Evolutionary conservation across 2,888 invertebrate genomes (phyloP), one percentile per base, ranked within the genome.

Genomic region (Plebejus argus): DNA sequence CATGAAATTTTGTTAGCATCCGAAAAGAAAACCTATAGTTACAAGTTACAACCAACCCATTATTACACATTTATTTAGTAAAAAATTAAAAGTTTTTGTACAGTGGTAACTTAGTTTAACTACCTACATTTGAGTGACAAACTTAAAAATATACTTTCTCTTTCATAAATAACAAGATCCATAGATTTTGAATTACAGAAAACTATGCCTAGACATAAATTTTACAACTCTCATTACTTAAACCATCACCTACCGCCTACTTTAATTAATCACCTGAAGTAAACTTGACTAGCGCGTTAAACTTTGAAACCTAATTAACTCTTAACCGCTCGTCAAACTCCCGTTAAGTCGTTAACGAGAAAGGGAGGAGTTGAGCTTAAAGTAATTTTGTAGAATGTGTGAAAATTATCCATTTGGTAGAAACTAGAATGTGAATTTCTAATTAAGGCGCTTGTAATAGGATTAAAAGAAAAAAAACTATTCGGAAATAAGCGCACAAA

Each of bases 371-470:
- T 66, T 12, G 4, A 28, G 28, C 23, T 28, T 66, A 66, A 61
- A 88, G 88, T 88, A 23, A 20, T 66, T 66, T 33, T 66, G 28
- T 66, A 15, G 66, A 15, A 53, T 53, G 53, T 53, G 53, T 53
- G 53, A 20, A 23, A 20, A 61, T 28, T 15, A 33, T 66, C 66
- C 18, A 66, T 66, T 66, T 66, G 10, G 28, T 66, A 28, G 18
- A n/a, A n/a, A n/a, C n/a, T n/a, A n/a, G n/a, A 15, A 45, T 45
- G 12, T 45, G 10, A 45, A 28, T n/a, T 61, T 66, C 28, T 66
- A 6, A 66, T 66, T 28, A 66, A 12, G 4, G 12, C 66, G 7
- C 20, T 61, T 61, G 1, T 23, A 12, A 61, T 39, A 6, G 1
- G 1, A 39, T 39, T 39, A 39, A 7, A 39, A 39, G 6, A 39